These are phyloP conservation scores for Uloborus plumipes DNA, from an alignment of 2,888 invertebrate genomes.

Conservation along the genomic window DNA sequence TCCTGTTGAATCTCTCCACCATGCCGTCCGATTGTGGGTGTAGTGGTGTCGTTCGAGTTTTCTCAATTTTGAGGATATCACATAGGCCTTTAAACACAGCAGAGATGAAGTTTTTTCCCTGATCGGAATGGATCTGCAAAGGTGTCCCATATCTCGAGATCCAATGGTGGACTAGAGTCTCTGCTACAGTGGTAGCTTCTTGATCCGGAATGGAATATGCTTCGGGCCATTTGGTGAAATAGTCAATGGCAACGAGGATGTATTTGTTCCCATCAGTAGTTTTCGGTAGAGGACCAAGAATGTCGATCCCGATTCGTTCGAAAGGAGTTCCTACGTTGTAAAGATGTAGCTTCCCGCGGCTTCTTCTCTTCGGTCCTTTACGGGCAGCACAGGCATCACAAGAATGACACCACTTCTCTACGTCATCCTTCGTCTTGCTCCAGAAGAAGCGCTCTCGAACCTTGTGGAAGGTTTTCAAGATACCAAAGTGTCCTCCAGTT, in stretches of 20 bases:
- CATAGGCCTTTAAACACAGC: too few species aligned
- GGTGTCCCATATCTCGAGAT: too few species aligned
- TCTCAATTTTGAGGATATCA: too few species aligned
- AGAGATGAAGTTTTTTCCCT: too few species aligned
- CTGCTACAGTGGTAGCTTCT: constrained; percentile 7
- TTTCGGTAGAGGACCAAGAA: constrained; percentile 1
- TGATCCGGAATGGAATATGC: constrained; percentile 10
- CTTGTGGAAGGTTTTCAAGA: constrained; percentile 3
- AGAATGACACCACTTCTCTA: background rate
- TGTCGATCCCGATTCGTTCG: constrained; percentile 12
- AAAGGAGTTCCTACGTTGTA: constrained; percentile 21
- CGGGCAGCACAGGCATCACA: background rate
- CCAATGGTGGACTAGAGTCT: background rate
- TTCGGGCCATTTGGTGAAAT: constrained; percentile 32
- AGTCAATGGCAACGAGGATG: background rate
- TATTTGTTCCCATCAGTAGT: background rate
- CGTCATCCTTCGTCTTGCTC: background rate
- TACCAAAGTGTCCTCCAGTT: constrained; percentile 6
- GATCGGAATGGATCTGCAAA: too few species aligned
- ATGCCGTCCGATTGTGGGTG: too few species aligned
- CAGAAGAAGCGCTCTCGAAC: constrained; percentile 17
- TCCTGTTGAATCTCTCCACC: too few species aligned
- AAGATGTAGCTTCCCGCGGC: background rate
- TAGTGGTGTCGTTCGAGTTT: too few species aligned
- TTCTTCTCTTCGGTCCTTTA: constrained; percentile 9